Evolutionary conservation across 2,888 invertebrate genomes (phyloP).

Genomic region (Troides oblongomaculatus): DNA sequence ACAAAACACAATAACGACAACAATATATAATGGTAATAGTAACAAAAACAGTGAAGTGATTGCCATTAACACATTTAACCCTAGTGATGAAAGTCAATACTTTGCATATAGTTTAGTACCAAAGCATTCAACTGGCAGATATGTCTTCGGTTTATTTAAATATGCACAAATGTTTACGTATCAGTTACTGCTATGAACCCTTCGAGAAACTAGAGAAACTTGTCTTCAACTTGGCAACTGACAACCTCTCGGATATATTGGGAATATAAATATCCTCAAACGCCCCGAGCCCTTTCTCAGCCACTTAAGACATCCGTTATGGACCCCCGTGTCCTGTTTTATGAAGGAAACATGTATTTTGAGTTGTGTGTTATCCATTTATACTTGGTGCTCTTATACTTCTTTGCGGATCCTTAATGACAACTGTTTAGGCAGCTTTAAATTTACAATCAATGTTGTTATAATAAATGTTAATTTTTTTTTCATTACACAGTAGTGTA

Average conservation of each 20-base stretch:
- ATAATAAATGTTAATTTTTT: too few relatives aligned
- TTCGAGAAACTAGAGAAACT: constrained; percentile 48
- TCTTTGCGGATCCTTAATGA: not conserved
- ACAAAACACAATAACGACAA: too few relatives aligned
- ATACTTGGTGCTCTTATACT: constrained; percentile 28
- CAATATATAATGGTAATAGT: too few relatives aligned
- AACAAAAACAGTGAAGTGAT: too few relatives aligned
- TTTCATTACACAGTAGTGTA: too few relatives aligned
- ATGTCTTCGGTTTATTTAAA: too few relatives aligned
- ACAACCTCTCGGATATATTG: constrained; percentile 66
- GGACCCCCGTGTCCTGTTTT: constrained; percentile 50
- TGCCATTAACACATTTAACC: too few relatives aligned
- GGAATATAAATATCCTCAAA: constrained; percentile 71
- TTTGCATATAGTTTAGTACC: too few relatives aligned
- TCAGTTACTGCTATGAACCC: constrained; percentile 37
- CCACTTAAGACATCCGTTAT: constrained; percentile 70
- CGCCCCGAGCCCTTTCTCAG: constrained; percentile 63
- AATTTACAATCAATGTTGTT: not conserved
- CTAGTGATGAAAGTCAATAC: too few relatives aligned
- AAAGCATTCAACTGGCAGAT: too few relatives aligned
- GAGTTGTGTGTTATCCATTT: constrained; percentile 31
- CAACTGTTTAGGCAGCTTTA: not conserved
- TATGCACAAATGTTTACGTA: not conserved
- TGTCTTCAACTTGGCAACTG: constrained; percentile 51
- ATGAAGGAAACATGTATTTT: constrained; percentile 44